Base-by-base conservation (phyloP, 2,797 vertebrate genomes). In the Esox masquinongy region DNA sequence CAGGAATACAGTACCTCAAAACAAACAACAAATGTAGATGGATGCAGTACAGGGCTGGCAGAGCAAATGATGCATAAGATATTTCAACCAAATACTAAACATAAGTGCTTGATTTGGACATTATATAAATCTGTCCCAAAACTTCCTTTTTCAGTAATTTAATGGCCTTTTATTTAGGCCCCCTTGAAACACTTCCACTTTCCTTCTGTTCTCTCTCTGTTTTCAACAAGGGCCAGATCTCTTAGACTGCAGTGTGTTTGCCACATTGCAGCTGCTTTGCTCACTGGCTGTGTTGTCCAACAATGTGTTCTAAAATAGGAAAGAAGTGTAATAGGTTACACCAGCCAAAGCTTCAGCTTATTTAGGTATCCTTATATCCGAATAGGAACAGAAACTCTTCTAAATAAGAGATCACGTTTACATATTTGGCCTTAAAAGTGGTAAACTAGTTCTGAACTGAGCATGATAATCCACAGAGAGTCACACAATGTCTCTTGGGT, bases 331-430 rank as follows among this genome's bases (percentile, higher is more conserved):
- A 87, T 92, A 88, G 79, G 85, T 79, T 81, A 29, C 80, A 79
- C 50, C 78, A 81, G 85, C n/a, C 73, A 83, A 77, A 88, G 88
- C 86, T 85, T 79, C 81, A 76, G 82, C 82, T 66, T 80, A 77
- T 82, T 64, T 53, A 67, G 14, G 76, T 69, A 82, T 87, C 86
- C 84, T 73, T 73, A 82, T 84, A 91, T 78, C 84, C 75, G 91
- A 91, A 93, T 89, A 82, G 86, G 90, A 91, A 86, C 74, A 80
- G 89, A 91, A 90, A 90, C 82, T 81, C 53, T 85, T 85, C 87
- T 88, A 82, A 85, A 74, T 74, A 70, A 72, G 64, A 50, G 72
- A 79, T 83, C 80, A 81, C 84, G 79, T 86, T 88, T 86, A 76
- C 81, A 86, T 85, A 79, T 87, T 61, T 39, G 16, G 50, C 50